Conservation (phyloP, 1,140 invertebrate genomes). For the Steinernema khuongi region DNA sequence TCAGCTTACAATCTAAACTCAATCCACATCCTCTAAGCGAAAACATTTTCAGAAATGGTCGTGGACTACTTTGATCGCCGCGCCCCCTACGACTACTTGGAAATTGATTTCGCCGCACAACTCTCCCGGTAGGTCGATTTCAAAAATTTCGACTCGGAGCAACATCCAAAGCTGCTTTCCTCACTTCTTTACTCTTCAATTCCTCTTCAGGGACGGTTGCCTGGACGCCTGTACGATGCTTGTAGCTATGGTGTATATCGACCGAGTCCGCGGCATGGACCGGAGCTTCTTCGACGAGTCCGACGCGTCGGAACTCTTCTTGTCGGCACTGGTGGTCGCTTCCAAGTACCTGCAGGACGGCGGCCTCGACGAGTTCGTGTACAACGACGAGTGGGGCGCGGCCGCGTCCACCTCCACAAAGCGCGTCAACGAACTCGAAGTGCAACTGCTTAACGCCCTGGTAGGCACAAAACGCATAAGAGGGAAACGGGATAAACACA, state of each 20-base stretch:
- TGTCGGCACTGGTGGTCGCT: slow-evolving; percentile 50
- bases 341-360: slow-evolving; percentile 51
- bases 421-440: slow-evolving; percentile 30
- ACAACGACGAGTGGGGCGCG: slow-evolving; percentile 49
- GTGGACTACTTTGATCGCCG: slow-evolving; percentile 48
- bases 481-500: slow-evolving; percentile 20
- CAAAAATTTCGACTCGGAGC: not conserved
- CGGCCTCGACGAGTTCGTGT: slow-evolving; percentile 47
- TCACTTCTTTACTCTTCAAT: not conserved
- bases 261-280: slow-evolving; percentile 39
- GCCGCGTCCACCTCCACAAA: slow-evolving; percentile 6
- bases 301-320: slow-evolving; percentile 49
- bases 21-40: too few relatives aligned
- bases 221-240: slow-evolving; percentile 47
- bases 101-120: slow-evolving; percentile 36
- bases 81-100: slow-evolving; percentile 42
- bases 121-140: slow-evolving; percentile 27
- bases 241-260: slow-evolving; percentile 52
- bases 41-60: slow-evolving; percentile 50
- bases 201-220: slow-evolving; percentile 26
- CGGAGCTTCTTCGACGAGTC: slow-evolving; percentile 37
- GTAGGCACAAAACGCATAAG: too few relatives aligned
- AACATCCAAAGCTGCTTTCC: too few relatives aligned
- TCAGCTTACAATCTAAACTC: not conserved
- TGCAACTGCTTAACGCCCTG: slow-evolving; percentile 16